Evolutionary conservation across 1,140 invertebrate genomes (phyloP).

Genomic region (Teleopsis dalmanni): DNA sequence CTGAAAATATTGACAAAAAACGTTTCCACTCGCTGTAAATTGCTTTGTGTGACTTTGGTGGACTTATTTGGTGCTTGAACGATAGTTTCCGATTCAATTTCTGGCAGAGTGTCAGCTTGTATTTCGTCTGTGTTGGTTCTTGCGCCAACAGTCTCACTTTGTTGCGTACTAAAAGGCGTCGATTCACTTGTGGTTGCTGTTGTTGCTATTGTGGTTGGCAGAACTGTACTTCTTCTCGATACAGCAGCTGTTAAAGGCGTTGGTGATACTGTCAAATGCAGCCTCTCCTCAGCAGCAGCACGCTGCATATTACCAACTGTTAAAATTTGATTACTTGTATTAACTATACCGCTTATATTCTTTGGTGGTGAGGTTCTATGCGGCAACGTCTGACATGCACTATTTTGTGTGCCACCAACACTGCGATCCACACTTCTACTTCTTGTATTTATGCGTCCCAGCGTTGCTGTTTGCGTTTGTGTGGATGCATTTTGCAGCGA

Average conservation of each 20-base stretch:
- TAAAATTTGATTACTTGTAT: constrained; percentile 1
- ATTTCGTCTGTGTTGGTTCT: too few species aligned
- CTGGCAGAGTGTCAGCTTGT: too few species aligned
- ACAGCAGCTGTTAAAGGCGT: not conserved
- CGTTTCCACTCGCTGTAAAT: constrained; percentile 13
- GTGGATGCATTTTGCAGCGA: constrained; percentile 10
- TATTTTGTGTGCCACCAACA: not conserved
- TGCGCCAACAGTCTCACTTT: not conserved
- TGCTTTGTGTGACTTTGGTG: not conserved
- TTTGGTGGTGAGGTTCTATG: not conserved
- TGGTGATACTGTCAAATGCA: not conserved
- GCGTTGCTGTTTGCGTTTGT: constrained; percentile 4
- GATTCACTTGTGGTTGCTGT: not conserved
- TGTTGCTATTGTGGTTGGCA: not conserved
- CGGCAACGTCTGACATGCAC: constrained; percentile 5
- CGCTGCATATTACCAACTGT: not conserved
- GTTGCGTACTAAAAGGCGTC: too few species aligned
- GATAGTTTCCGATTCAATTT: not conserved
- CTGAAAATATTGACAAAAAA: constrained; percentile 26
- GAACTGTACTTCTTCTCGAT: not conserved
- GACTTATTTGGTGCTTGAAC: too few species aligned
- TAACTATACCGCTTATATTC: not conserved
- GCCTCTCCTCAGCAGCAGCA: not conserved
- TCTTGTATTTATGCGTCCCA: too few species aligned
- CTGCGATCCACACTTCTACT: not conserved